These are phyloP conservation scores for Eupeodes corollae DNA, from an alignment of 1,140 invertebrate species.

Conservation along the genomic window DNA sequence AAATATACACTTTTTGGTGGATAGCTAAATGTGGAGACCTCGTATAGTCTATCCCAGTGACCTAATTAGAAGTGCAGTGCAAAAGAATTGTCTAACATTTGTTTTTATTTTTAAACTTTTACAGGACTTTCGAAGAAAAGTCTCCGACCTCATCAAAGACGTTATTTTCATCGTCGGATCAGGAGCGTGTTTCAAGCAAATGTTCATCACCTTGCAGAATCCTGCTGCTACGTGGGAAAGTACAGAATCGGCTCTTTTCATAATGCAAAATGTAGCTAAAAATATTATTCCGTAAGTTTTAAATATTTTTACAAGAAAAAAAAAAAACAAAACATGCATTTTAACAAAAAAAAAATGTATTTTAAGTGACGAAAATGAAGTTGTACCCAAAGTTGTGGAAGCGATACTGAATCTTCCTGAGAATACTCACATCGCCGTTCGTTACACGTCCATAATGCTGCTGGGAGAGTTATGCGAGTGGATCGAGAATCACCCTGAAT, in stretches of 20 bases:
- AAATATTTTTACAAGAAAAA: background rate
- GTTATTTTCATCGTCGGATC: constrained; percentile 96
- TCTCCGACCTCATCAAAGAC: constrained; percentile 90
- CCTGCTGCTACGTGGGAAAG: constrained; percentile 74
- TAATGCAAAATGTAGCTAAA: constrained; percentile 92
- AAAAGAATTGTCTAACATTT: too few relatives aligned
- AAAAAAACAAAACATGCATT: background rate
- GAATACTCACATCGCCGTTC: constrained; percentile 75
- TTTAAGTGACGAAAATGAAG: constrained; percentile 77
- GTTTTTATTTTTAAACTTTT: constrained; percentile 18
- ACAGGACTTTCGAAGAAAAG: constrained; percentile 78
- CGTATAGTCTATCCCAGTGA: too few relatives aligned
- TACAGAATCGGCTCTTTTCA: constrained; percentile 87
- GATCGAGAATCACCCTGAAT: constrained; percentile 79
- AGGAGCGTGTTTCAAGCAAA: constrained; percentile 81
- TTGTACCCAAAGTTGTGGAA: constrained; percentile 86
- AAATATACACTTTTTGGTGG: constrained; percentile 69
- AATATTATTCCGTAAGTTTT: constrained; percentile 85
- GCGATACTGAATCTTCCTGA: constrained; percentile 76
- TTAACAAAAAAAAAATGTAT: constrained; percentile 2
- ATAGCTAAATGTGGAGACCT: constrained; percentile 66
- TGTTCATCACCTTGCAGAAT: constrained; percentile 62
- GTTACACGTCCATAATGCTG: constrained; percentile 77
- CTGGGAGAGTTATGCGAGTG: constrained; percentile 91
- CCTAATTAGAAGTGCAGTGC: constrained; percentile 47